A percentile compares a stretch with the other conserved stretches of the same genome.
These are phyloP conservation scores for Pseudococcus longispinus DNA, from an alignment of 2,888 invertebrate genomes.

Conservation along the genomic window DNA sequence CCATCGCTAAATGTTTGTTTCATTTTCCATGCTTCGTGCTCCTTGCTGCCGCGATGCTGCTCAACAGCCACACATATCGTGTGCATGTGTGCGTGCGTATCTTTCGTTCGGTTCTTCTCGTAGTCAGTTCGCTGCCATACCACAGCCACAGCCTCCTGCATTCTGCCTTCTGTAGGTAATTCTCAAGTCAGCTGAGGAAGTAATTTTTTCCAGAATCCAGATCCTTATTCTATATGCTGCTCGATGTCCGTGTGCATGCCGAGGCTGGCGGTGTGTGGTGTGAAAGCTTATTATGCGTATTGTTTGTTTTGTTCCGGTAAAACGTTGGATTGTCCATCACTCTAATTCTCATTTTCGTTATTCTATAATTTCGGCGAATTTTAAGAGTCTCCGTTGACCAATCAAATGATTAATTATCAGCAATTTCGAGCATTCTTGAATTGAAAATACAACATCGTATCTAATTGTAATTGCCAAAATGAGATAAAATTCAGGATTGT, in stretches of 20 bases:
- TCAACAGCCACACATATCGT: background rate
- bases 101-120: background rate
- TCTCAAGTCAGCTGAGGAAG: background rate
- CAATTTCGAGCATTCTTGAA: no score
- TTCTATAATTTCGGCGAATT: no score
- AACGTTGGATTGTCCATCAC: no score
- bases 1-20: conserved; percentile 48
- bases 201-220: background rate
- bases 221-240: background rate
- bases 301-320: background rate
- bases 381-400: no score
- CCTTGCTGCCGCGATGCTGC: background rate
- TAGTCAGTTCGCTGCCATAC: no score
- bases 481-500: no score
- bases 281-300: background rate
- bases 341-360: no score
- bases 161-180: background rate
- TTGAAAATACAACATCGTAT: no score
- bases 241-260: background rate
- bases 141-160: background rate
- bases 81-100: background rate
- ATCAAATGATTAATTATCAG: no score
- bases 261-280: background rate
- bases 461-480: no score
- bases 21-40: conserved; percentile 9